Percentiles rank a stretch among this genome's conserved stretches.
Conservation (phyloP, 2,888 invertebrate species). For the Drosophila meridiana region DNA sequence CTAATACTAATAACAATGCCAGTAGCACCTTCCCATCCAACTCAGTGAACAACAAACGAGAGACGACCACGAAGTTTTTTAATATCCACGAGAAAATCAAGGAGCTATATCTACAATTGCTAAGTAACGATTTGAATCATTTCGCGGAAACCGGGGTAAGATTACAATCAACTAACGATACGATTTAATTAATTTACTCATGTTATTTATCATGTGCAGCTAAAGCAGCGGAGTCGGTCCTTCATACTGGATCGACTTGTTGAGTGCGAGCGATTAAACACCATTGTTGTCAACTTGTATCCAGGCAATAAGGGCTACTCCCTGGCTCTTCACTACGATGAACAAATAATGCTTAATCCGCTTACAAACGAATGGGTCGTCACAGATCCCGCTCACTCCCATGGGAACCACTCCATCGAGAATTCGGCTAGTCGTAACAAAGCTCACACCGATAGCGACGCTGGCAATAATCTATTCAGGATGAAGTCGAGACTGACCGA, state of each 20-base stretch:
- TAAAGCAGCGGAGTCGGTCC: constrained; percentile 86
- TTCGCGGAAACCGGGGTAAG: constrained; percentile 84
- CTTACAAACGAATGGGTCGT: constrained; percentile 75
- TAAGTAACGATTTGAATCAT: constrained; percentile 83
- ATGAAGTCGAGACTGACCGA: constrained; percentile 40
- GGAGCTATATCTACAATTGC: constrained; percentile 83
- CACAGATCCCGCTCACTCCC: constrained; percentile 25
- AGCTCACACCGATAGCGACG: constrained; percentile 27
- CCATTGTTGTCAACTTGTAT: constrained; percentile 95
- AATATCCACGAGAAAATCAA: constrained; percentile 84
- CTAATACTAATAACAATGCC: constrained; percentile 53
- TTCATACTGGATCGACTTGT: constrained; percentile 94
- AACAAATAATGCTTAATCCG: constrained; percentile 82
- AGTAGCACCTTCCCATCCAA: constrained; percentile 40
- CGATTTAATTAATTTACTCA: background rate
- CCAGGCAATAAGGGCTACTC: constrained; percentile 97
- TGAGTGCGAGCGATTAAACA: constrained; percentile 93
- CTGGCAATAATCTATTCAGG: constrained; percentile 24
- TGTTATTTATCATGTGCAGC: constrained; percentile 62
- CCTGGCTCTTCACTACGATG: constrained; percentile 84
- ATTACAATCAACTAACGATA: constrained; percentile 1
- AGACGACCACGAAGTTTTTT: constrained; percentile 75
- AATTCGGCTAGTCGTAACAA: constrained; percentile 51
- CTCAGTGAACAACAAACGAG: constrained; percentile 47
- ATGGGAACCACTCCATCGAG: constrained; percentile 24